Evolutionary conservation across 1,140 invertebrate species (phyloP).

Genomic region (Antheraea pernyi): DNA sequence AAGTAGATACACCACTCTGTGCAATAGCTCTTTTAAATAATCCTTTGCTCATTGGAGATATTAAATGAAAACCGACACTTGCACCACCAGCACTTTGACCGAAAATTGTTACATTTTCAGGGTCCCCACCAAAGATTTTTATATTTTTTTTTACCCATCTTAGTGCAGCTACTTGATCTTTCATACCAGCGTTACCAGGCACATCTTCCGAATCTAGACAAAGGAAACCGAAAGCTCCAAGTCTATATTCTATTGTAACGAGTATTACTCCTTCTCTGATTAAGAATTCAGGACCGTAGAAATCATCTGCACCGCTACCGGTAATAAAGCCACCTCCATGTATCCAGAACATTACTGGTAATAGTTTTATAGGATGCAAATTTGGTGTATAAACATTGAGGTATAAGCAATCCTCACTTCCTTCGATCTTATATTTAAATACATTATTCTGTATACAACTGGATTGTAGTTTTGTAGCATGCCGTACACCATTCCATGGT

Average conservation of each 20-base stretch:
- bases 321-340: constrained; percentile 12
- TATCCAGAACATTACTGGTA: constrained; percentile 18
- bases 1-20: constrained; percentile 6
- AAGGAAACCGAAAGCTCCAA: constrained; percentile 15
- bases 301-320: constrained; percentile 8
- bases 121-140: constrained; percentile 9
- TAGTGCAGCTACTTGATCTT: constrained; percentile 16
- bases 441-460: constrained; percentile 10
- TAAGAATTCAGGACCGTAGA: constrained; percentile 14
- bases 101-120: constrained; percentile 13
- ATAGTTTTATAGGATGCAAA: constrained; percentile 6
- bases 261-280: constrained; percentile 17
- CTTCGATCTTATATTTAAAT: constrained; percentile 1
- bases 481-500: constrained; percentile 10
- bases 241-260: constrained; percentile 15
- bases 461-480: constrained; percentile 5
- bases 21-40: constrained; percentile 16
- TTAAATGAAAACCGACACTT: constrained; percentile 9
- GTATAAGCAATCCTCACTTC: constrained; percentile 16
- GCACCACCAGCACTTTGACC: constrained; percentile 16
- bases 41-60: constrained; percentile 16
- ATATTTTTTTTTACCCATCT: constrained; percentile 16
- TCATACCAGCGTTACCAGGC: constrained; percentile 17
- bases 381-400: constrained; percentile 18
- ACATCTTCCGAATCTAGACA: constrained; percentile 18